Percentiles rank a stretch among this genome's conserved stretches.
These are phyloP conservation scores for Synanthedon tipuliformis DNA, from an alignment of 2,888 invertebrate genomes.

Conservation along the genomic window DNA sequence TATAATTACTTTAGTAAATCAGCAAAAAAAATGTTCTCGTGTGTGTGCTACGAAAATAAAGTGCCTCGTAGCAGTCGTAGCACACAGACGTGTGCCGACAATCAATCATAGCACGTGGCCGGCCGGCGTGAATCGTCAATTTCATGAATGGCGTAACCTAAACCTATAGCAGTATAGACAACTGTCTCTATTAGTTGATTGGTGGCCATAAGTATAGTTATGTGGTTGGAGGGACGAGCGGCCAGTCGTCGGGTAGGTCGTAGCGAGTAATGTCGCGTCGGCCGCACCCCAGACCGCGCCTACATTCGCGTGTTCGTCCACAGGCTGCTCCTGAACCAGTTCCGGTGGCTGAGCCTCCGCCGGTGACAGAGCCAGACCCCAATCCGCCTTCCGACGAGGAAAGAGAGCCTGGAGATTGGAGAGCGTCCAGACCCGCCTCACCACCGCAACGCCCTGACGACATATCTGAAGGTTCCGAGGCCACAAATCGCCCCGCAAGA, in stretches of 20 bases:
- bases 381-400: conserved; percentile 62
- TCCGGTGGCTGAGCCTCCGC: conserved; percentile 51
- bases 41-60: too few relatives aligned
- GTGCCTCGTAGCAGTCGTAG: neutral
- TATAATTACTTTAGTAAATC: too few relatives aligned
- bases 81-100: conserved; percentile 8
- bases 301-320: conserved; percentile 47
- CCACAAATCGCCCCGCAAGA: conserved; percentile 71
- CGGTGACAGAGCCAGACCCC: conserved; percentile 45
- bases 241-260: conserved; percentile 48
- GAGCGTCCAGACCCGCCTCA: conserved; percentile 49
- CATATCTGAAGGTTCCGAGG: conserved; percentile 57
- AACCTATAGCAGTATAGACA: conserved; percentile 20
- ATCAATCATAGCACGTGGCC: conserved; percentile 27
- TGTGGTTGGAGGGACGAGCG: conserved; percentile 33
- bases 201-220: conserved; percentile 11
- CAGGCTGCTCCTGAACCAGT: conserved; percentile 56
- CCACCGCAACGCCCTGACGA: conserved; percentile 58
- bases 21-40: too few relatives aligned
- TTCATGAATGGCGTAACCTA: conserved; percentile 28
- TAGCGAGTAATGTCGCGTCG: conserved; percentile 58
- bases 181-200: conserved; percentile 42
- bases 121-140: conserved; percentile 15
- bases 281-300: conserved; percentile 45
- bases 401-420: conserved; percentile 67